Evolutionary conservation across 2,888 invertebrate species (phyloP).

Genomic region (Lycaena phlaeas): DNA sequence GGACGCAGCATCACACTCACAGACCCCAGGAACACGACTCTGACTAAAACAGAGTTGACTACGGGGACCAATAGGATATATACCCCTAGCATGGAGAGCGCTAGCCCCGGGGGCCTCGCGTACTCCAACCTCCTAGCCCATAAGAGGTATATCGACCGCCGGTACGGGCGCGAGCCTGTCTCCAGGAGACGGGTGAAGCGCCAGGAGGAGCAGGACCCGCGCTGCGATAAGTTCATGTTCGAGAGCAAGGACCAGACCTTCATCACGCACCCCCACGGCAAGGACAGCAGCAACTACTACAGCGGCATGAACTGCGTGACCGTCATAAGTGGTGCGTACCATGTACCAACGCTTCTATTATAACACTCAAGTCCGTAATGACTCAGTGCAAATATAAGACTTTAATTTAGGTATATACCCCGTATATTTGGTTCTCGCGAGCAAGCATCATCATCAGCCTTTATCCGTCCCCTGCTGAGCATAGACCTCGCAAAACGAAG

Average conservation of each 20-base stretch:
- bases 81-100: neutral
- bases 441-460: too few relatives aligned
- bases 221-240: conserved; percentile 35
- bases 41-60: neutral
- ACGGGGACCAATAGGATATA: conserved; percentile 1
- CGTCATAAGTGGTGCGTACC: conserved; percentile 42
- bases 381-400: too few relatives aligned
- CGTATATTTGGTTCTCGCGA: too few relatives aligned
- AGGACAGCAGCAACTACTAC: conserved; percentile 34
- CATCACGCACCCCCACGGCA: conserved; percentile 41
- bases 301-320: conserved; percentile 44
- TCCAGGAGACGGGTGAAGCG: conserved; percentile 32
- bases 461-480: too few relatives aligned
- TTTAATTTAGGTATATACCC: too few relatives aligned
- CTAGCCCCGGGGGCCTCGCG: neutral
- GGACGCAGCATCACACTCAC: neutral
- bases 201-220: conserved; percentile 26
- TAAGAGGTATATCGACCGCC: conserved; percentile 5
- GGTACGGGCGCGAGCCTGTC: too few relatives aligned
- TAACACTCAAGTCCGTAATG: too few relatives aligned
- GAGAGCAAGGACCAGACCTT: conserved; percentile 21
- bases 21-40: too few relatives aligned
- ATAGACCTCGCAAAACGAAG: too few relatives aligned
- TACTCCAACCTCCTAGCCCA: neutral
- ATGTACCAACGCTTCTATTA: too few relatives aligned